These are phyloP conservation scores for Ametastegia equiseti DNA, from an alignment of 2,888 invertebrate genomes.

Conservation along the genomic window DNA sequence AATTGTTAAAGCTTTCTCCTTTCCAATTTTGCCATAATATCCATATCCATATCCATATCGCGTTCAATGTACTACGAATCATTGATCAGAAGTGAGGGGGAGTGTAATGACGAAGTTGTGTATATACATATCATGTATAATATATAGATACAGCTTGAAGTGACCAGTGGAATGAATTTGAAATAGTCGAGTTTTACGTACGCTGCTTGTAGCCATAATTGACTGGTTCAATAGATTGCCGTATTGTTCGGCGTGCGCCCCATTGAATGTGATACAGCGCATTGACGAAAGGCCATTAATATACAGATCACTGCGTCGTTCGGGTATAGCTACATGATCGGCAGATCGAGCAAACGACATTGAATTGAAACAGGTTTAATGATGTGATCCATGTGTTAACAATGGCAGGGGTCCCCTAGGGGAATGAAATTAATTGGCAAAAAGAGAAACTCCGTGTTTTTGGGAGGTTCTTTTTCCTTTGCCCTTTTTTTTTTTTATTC, in stretches of 20 bases:
- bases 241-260: constrained; percentile 34
- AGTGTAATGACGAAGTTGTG: not conserved
- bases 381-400: constrained; percentile 27
- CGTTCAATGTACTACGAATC: no score
- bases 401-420: not conserved
- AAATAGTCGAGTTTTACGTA: constrained; percentile 3
- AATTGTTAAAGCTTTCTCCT: no score
- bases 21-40: no score
- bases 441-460: not conserved
- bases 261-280: constrained; percentile 41
- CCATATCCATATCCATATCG: no score
- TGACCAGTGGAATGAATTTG: constrained; percentile 4
- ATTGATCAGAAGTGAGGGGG: not conserved
- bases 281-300: constrained; percentile 59
- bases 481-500: not conserved
- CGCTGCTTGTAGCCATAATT: constrained; percentile 41
- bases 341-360: constrained; percentile 31
- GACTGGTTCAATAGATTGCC: constrained; percentile 38
- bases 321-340: not conserved
- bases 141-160: not conserved
- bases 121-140: not conserved
- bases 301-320: constrained; percentile 55
- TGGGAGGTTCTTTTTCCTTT: no score
- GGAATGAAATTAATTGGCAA: not conserved
- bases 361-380: constrained; percentile 33